Percentiles rank a stretch among this genome's conserved stretches.
These are phyloP conservation scores for Myotis pilosus DNA, from an alignment of 2,797 vertebrate species.

Conservation along the genomic window DNA sequence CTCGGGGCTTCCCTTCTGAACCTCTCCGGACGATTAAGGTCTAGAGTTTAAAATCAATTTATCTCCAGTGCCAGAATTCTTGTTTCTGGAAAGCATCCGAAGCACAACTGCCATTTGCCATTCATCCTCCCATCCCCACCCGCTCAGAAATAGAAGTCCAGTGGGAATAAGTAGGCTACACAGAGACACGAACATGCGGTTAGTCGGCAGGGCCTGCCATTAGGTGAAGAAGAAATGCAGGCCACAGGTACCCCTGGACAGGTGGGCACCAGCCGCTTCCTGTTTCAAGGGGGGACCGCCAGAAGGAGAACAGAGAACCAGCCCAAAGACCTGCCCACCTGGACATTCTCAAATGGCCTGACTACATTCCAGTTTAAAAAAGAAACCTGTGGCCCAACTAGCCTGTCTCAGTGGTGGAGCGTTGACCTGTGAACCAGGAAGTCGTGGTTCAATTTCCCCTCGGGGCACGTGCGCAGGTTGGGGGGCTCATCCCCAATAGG, in stretches of 20 bases:
- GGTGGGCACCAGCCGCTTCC: neutral
- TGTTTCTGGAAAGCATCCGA: constrained; percentile 49
- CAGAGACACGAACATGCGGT: neutral
- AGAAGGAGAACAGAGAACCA: neutral
- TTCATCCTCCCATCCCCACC: neutral
- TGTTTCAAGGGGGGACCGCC: neutral
- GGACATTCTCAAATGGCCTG: neutral
- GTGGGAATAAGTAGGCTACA: neutral
- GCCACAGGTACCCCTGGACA: neutral
- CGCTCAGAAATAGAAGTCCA: neutral
- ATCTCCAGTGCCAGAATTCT: neutral
- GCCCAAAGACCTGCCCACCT: neutral
- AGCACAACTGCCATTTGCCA: neutral
- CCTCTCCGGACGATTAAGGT: neutral
- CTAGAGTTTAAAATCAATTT: constrained; percentile 8
- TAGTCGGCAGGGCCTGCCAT: neutral
- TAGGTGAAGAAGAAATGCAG: neutral
- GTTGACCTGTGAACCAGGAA: no score
- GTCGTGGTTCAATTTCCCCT: no score
- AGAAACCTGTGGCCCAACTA: neutral
- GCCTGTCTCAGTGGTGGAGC: no score
- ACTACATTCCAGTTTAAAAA: neutral
- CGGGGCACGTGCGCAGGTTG: no score
- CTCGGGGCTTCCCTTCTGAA: neutral
- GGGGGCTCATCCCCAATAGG: no score